Percentiles rank a stretch among this genome's conserved stretches.
Evolutionary conservation across 2,113 vertebrate species (phyloP).

Genomic region (Nothoprocta perdicaria): DNA sequence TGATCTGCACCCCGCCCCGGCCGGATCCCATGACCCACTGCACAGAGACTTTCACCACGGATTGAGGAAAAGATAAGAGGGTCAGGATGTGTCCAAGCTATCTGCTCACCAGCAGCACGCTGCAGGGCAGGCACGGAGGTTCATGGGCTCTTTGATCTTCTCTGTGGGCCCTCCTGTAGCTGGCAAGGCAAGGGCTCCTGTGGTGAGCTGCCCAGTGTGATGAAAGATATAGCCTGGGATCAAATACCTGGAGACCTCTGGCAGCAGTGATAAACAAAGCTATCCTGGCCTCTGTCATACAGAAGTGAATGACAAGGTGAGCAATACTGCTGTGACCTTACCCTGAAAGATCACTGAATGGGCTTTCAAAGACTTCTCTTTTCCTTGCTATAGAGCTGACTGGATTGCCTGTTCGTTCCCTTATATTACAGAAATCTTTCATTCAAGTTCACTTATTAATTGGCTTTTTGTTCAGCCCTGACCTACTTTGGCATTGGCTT

Average conservation of each 20-base stretch:
- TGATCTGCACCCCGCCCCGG: not conserved
- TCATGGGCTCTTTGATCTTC: not conserved
- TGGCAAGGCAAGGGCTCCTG: accelerated
- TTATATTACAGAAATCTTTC: not conserved
- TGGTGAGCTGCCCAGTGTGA: not conserved
- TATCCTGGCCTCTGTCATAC: too few relatives aligned
- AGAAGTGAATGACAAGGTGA: not conserved
- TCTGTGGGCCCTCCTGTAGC: accelerated
- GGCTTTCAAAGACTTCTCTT: not conserved
- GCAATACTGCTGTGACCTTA: not conserved
- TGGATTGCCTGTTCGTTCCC: not conserved
- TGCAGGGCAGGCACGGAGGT: not conserved
- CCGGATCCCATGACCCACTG: slow-evolving; percentile 20
- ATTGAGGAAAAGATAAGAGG: not conserved
- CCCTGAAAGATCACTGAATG: accelerated
- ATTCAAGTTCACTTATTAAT: not conserved
- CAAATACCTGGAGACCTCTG: not conserved
- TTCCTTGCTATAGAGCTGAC: not conserved
- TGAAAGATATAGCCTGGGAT: not conserved
- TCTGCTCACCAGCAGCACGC: accelerated
- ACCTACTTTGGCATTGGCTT: not conserved
- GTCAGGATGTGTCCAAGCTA: accelerated
- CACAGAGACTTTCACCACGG: not conserved
- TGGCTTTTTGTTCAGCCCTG: not conserved
- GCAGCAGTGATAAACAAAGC: not conserved